Evolutionary conservation across 1,140 invertebrate genomes (phyloP), one percentile per base, ranked within the genome.

Genomic region (Bombyx mandarina): DNA sequence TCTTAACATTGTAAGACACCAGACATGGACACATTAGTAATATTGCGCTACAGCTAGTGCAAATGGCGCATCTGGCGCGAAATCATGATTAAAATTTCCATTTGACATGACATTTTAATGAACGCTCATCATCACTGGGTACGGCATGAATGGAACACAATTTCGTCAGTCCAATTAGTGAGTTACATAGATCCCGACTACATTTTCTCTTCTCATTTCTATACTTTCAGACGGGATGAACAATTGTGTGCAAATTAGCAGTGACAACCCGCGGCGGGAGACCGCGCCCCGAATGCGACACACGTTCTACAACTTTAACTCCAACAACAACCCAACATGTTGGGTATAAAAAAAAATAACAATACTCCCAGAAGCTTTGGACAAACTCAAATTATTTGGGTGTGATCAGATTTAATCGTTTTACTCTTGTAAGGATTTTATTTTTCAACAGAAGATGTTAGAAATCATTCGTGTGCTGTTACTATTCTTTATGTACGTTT

Each of bases 231-330:
- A 71, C 58, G 57, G 69, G 66, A 78, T 82, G 78, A 85, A 85
- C 82, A 85, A 85, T 85, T 82, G 79, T 76, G 74, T 76, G 78
- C 78, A 82, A 82, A 85, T 85, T 84, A 84, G 78, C 77, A 69
- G 72, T 75, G 78, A 80, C 77, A 77, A 72, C 68, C 69, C 75
- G 66, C 70, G 63, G 60, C 66, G 60, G 60, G 70, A 66, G 71
- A 79, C 75, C 73, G 70, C 69, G 67, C 61, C 65, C 54, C 22
- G 61, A 55, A 18, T 8, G 58, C 45, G 60, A 75, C 75, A 77
- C 60, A 81, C 67, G 58, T 55, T 35, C 26, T 5, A 35, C 26
- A 35, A 35, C 26, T 35, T 35, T 35, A 35, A 35, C 2, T 35
- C 26, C 26, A 35, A 35, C 26, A 35, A 35, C 26, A 35, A 35